phyloP scores from a whole-genome alignment of 1,140 invertebrate species.

The Solenopsis fugax region DNA sequence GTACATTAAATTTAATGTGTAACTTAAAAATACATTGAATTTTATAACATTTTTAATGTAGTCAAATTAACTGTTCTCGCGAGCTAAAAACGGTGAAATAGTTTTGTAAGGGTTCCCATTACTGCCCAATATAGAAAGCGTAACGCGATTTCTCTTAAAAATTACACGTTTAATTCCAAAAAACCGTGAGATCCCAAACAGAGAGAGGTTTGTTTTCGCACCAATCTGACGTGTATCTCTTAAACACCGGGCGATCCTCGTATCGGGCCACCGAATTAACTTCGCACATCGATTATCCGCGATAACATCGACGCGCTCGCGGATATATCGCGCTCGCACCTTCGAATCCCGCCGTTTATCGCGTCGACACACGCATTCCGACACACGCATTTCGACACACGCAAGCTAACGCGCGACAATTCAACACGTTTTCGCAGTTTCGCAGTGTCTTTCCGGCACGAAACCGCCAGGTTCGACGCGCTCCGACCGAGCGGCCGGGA shows the following conservation, averaged over 20 bases:
- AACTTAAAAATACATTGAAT: no score
- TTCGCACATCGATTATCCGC: conserved; percentile 31
- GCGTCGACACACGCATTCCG: conserved; percentile 13
- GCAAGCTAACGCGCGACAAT: background rate
- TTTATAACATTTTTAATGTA: no score
- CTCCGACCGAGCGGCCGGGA: conserved; percentile 63
- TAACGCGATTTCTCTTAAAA: background rate
- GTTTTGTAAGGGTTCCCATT: no score
- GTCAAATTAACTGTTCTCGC: no score
- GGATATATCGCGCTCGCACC: conserved; percentile 20
- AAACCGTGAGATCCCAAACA: background rate
- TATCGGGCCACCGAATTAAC: conserved; percentile 43
- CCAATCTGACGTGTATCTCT: background rate
- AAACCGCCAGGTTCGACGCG: conserved; percentile 59
- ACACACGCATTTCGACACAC: conserved; percentile 1
- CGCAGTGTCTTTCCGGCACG: conserved; percentile 27
- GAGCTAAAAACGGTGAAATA: no score
- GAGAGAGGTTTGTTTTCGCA: background rate
- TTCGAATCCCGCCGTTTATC: conserved; percentile 27
- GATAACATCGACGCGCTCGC: conserved; percentile 30
- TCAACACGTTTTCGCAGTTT: conserved; percentile 6
- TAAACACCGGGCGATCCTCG: conserved; percentile 14
- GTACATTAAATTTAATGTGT: no score
- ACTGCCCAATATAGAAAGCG: no score
- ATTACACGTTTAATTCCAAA: background rate